phyloP scores from a whole-genome alignment of 2,113 vertebrate genomes.

The Pagrus major region DNA sequence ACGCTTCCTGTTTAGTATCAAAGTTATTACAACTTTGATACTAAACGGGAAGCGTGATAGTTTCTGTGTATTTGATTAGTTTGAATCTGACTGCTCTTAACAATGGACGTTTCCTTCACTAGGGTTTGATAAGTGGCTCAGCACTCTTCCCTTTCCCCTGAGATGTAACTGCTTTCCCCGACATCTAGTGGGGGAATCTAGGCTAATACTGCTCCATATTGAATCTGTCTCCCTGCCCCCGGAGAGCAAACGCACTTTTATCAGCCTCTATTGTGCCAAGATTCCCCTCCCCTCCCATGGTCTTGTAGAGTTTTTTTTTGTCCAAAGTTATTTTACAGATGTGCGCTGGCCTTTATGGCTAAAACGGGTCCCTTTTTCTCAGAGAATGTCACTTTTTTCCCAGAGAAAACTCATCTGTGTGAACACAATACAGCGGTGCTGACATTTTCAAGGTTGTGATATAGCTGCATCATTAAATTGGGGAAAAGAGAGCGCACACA shows the following conservation, averaged over 20 bases:
- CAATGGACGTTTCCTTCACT: conserved; percentile 28
- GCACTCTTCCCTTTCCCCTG: conserved; percentile 35
- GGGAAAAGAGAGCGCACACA: neutral
- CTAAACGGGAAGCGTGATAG: too few species aligned
- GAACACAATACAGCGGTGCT: neutral
- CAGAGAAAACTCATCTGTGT: conserved; percentile 6
- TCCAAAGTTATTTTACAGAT: conserved; percentile 44
- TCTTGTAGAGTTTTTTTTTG: conserved; percentile 27
- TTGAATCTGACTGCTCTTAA: conserved; percentile 36
- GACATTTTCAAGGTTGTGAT: neutral
- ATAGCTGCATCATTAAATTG: neutral
- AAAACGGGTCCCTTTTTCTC: neutral
- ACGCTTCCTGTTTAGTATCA: too few species aligned
- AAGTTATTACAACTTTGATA: too few species aligned
- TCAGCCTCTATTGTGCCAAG: conserved; percentile 40
- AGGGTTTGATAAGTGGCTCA: conserved; percentile 57
- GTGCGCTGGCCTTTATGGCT: conserved; percentile 31
- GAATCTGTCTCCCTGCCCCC: conserved; percentile 53
- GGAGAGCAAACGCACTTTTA: conserved; percentile 62
- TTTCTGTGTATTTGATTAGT: neutral
- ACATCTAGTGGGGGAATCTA: conserved; percentile 64
- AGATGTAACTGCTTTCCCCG: conserved; percentile 52
- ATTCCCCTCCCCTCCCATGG: conserved; percentile 20
- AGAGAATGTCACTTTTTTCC: conserved; percentile 13
- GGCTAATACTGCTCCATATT: conserved; percentile 67